These are phyloP conservation scores for Drosophila crucigera DNA, from an alignment of 2,888 invertebrate genomes.

Conservation along the genomic window DNA sequence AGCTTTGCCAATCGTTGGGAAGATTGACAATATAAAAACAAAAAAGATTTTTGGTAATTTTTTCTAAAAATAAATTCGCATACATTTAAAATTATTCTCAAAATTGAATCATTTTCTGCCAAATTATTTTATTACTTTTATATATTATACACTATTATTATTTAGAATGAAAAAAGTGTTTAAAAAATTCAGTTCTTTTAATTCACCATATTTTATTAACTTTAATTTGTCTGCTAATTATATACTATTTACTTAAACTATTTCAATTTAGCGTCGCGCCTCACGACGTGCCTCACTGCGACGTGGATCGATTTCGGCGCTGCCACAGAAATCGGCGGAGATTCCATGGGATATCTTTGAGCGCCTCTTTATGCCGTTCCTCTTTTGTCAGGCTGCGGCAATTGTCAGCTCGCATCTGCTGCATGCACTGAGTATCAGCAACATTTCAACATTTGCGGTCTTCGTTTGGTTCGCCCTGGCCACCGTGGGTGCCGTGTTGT, in stretches of 20 bases:
- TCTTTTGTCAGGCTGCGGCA: slow-evolving; percentile 93
- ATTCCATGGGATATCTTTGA: slow-evolving; percentile 90
- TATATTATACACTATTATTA: not conserved
- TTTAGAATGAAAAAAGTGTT: not conserved
- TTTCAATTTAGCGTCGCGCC: slow-evolving; percentile 80
- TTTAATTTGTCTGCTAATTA: not conserved
- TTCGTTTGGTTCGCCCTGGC: slow-evolving; percentile 92
- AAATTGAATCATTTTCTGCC: not conserved
- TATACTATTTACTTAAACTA: not conserved
- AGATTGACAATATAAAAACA: not conserved
- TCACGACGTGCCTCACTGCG: slow-evolving; percentile 87
- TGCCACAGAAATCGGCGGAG: slow-evolving; percentile 87
- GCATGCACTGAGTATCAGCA: slow-evolving; percentile 90
- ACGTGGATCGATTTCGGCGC: slow-evolving; percentile 87
- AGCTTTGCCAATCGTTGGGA: not conserved
- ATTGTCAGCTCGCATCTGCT: slow-evolving; percentile 90
- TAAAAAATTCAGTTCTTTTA: not conserved
- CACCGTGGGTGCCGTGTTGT: slow-evolving; percentile 91
- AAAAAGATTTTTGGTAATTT: not conserved
- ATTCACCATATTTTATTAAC: not conserved
- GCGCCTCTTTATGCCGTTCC: slow-evolving; percentile 91
- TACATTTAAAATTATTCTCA: not conserved
- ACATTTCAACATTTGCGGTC: slow-evolving; percentile 91
- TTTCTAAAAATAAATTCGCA: not conserved
- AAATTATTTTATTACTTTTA: not conserved